These are phyloP conservation scores for Olivierus martensii DNA, from an alignment of 1,140 invertebrate species.

Conservation along the genomic window DNA sequence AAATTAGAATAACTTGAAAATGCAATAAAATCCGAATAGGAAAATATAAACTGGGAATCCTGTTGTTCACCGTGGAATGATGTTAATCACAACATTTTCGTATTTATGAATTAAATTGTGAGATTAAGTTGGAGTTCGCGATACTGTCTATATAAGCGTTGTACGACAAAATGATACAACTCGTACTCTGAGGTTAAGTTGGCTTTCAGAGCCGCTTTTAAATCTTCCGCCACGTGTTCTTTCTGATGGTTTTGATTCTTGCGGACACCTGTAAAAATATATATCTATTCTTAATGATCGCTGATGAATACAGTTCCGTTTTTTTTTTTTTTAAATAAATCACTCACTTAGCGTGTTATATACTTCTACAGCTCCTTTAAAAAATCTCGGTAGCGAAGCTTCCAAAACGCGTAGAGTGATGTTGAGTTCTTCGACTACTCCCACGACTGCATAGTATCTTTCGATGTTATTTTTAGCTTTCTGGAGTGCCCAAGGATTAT, in stretches of 20 bases:
- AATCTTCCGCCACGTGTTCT: constrained; percentile 59
- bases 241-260: constrained; percentile 74
- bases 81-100: too few relatives aligned
- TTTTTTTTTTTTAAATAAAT: too few relatives aligned
- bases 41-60: too few relatives aligned
- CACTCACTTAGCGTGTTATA: constrained; percentile 42
- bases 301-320: too few relatives aligned
- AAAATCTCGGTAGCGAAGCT: constrained; percentile 40
- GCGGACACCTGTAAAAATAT: constrained; percentile 28
- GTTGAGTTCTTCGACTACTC: constrained; percentile 26
- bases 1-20: too few relatives aligned
- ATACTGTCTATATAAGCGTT: constrained; percentile 58
- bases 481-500: constrained; percentile 22
- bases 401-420: constrained; percentile 25
- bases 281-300: too few relatives aligned
- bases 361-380: constrained; percentile 37
- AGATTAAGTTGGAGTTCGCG: neutral
- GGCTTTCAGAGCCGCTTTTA: constrained; percentile 67
- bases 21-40: too few relatives aligned
- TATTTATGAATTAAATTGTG: too few relatives aligned
- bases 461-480: constrained; percentile 25
- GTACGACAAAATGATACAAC: constrained; percentile 79
- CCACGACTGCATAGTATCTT: constrained; percentile 24
- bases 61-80: too few relatives aligned
- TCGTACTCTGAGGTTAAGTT: constrained; percentile 83